Evolutionary conservation across 2,113 vertebrate genomes (phyloP).

Genomic region (Coptodon bakossiorum): DNA sequence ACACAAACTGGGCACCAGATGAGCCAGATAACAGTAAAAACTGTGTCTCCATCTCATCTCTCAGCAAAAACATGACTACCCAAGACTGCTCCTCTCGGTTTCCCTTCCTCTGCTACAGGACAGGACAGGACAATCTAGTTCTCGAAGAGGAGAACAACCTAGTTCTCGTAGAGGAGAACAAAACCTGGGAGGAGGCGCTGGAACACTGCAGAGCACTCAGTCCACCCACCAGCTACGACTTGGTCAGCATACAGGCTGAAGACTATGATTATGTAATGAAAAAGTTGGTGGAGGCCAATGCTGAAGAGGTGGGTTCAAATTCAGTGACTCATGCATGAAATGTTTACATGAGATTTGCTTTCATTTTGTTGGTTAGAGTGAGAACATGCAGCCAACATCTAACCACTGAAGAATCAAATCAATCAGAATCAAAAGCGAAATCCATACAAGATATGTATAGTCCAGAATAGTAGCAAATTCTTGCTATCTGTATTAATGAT

Average conservation of each 20-base stretch:
- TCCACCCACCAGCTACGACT: neutral
- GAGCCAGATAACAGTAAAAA: neutral
- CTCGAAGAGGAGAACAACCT: neutral
- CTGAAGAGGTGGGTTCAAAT: conserved; percentile 6
- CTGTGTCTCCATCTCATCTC: neutral
- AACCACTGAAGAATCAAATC: neutral
- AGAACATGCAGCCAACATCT: neutral
- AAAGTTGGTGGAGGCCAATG: neutral
- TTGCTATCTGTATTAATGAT: neutral
- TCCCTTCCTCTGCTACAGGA: neutral
- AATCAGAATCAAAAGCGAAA: neutral
- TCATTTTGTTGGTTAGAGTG: neutral
- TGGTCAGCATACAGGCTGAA: conserved; percentile 21
- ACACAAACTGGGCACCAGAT: neutral
- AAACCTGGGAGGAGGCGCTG: conserved; percentile 39
- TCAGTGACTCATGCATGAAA: neutral
- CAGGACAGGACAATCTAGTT: neutral
- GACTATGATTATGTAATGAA: neutral
- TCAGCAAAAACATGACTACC: neutral
- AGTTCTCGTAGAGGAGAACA: conserved; percentile 21
- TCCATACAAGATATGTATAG: neutral
- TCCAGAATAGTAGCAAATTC: neutral
- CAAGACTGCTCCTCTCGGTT: neutral
- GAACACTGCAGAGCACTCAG: neutral
- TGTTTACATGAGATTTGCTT: neutral